These are phyloP conservation scores for Rhombomys opimus DNA, from an alignment of 2,113 vertebrate genomes.

Conservation along the genomic window DNA sequence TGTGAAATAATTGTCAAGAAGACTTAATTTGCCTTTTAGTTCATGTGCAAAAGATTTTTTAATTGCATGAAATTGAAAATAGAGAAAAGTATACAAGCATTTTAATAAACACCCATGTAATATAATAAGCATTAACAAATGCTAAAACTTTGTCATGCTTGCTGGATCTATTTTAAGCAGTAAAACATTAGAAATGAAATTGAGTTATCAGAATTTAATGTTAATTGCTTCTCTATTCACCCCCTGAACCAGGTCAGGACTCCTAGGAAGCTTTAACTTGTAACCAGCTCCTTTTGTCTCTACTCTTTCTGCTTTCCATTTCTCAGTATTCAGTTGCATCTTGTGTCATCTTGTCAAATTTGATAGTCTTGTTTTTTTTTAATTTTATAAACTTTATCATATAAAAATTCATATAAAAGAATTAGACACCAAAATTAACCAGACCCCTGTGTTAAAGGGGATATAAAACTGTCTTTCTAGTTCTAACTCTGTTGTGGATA, in stretches of 20 bases:
- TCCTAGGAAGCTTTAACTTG: conserved; percentile 32
- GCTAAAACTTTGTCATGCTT: conserved; percentile 64
- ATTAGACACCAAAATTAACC: background rate
- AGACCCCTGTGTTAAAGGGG: background rate
- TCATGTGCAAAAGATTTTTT: conserved; percentile 65
- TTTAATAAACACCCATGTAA: conserved; percentile 60
- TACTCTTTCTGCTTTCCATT: background rate
- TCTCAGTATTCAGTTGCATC: background rate
- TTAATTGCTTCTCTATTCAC: conserved; percentile 49
- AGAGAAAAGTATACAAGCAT: conserved; percentile 26
- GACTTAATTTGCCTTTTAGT: conserved; percentile 77
- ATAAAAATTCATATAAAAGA: background rate
- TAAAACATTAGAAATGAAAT: conserved; percentile 58
- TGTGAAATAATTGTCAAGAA: conserved; percentile 78
- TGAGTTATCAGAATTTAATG: conserved; percentile 65
- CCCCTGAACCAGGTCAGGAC: background rate
- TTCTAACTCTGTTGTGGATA: background rate
- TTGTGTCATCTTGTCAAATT: background rate
- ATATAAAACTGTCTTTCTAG: background rate
- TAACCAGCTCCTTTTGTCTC: background rate
- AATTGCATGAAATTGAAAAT: conserved; percentile 68
- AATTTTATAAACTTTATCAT: background rate
- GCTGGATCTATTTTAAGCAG: conserved; percentile 66
- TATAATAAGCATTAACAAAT: conserved; percentile 55
- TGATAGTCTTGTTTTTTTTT: background rate